Evolutionary conservation across 2,888 invertebrate species (phyloP), one percentile per base, ranked within the genome.

Genomic region (Celastrina argiolus): DNA sequence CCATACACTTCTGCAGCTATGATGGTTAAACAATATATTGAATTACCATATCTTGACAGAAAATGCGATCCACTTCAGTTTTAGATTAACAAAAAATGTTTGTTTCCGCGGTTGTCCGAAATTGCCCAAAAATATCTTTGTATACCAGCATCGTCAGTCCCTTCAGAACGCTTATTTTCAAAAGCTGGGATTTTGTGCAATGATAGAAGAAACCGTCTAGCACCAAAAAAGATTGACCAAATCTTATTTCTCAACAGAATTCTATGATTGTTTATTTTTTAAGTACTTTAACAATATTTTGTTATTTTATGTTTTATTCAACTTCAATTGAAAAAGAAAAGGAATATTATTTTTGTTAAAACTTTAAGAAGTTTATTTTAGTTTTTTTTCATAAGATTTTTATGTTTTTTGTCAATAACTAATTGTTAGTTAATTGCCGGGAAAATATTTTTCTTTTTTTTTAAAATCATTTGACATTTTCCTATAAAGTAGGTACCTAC

Each of bases 21-120:
- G 16, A 67, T 74, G 66, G 67, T 73, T 0, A 74, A 74, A 72
- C 71, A 74, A 72, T 73, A 73, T 67, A 66, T 72, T 56, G 72
- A 69, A 26, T 58, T 68, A 66, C 69, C 71, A 36, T 70, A 70
- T 45, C 45, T 72, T 16, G 70, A 68, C n/a, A 68, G 70, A 69
- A 68, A 69, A 28, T 42, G 64, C 28, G 61, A 70, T 67, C 67
- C 70, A 66, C 51, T 69, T 42, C 14, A 69, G 41, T 34, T 34
- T 7, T 34, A 7, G 34, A 34, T 5, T 34, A 7, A 34, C 34
- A 34, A 34, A 7, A 34, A 70, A 67, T 18, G 31, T 63, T 56
- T 67, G 5, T 66, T 68, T 63, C 68, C 34, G 34, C 34, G 7
- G 34, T 65, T 71, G 16, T 68, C 18, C 56, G n/a, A 68, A 66